A percentile compares a stretch with the other conserved stretches of the same genome.
phyloP scores from a whole-genome alignment of 2,888 invertebrate genomes.

The Nymphalis c-album region DNA sequence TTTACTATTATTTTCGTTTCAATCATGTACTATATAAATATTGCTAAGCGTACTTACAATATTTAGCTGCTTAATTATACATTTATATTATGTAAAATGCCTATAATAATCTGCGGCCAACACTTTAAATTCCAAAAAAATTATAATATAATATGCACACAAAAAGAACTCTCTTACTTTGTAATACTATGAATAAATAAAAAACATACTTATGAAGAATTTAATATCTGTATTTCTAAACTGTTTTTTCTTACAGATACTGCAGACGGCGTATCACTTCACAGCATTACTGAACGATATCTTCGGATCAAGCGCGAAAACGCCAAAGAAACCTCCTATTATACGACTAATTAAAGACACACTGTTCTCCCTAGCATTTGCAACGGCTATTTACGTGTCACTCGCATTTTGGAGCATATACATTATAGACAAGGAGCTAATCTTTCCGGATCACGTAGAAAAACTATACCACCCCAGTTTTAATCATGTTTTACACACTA shows the following conservation, averaged over 20 bases:
- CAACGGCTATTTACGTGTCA: conserved; percentile 90
- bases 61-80: no score
- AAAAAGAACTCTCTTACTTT: no score
- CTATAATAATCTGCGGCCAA: no score
- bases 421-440: conserved; percentile 91
- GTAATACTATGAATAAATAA: no score
- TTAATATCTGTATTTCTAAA: no score
- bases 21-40: no score
- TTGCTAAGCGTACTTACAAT: no score
- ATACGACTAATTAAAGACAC: conserved; percentile 85
- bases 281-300: conserved; percentile 88
- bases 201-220: no score
- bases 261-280: conserved; percentile 88
- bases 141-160: no score
- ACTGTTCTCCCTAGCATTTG: conserved; percentile 86
- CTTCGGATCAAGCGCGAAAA: conserved; percentile 84
- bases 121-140: no score
- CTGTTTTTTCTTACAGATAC: conserved; percentile 77
- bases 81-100: no score
- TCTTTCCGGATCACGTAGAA: conserved; percentile 89
- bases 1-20: no score
- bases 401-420: conserved; percentile 93
- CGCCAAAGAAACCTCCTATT: conserved; percentile 81
- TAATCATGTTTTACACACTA: conserved; percentile 94
- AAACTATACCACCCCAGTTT: conserved; percentile 91